Evolutionary conservation across 2,113 vertebrate genomes (phyloP), one percentile per base, ranked within the genome.

Genomic region (Oncorhynchus mykiss): DNA sequence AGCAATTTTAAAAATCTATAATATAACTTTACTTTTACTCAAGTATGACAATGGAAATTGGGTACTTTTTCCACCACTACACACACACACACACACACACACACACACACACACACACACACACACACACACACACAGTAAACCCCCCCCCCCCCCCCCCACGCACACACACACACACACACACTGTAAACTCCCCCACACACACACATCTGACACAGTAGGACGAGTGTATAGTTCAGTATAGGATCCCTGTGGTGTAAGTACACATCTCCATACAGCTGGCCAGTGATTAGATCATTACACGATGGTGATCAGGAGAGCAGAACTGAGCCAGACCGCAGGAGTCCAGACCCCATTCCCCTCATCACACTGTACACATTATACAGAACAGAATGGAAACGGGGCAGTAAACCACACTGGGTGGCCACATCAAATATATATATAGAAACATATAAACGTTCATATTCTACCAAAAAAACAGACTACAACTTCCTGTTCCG

Each of bases 211-310:
- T 72, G 74, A 75, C 81, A 83, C 84, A 80, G 83, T 80, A 84
- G 84, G 83, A 88, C 83, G 81, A 86, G 78, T 81, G 86, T 89
- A 90, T 76, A 83, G 89, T 77, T 89, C 70, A 86, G 89, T 91
- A 89, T 85, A 85, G 89, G 80, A 83, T 89, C 86, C 90, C 87
- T 85, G 81, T 79, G 83, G 91, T 84, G 86, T 80, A 79, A 90
- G 85, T 86, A 88, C 88, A 90, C 86, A 87, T 82, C 59, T 78
- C 84, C 54, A 72, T 90, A 83, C 88, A 88, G 88, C 89, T 92
- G 91, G 86, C 86, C 90, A 76, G 82, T 67, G 65, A 92, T 92
- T 91, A 91, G 77, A 90, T 83, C 77, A 85, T 79, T 82, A 87
- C 80, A 87, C 80, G 59, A 78, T 80, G 77, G 6, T 83, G 78